Evolutionary conservation across 2,888 invertebrate species (phyloP), one percentile per base, ranked within the genome.

Genomic region (Eubasilissa splendida): DNA sequence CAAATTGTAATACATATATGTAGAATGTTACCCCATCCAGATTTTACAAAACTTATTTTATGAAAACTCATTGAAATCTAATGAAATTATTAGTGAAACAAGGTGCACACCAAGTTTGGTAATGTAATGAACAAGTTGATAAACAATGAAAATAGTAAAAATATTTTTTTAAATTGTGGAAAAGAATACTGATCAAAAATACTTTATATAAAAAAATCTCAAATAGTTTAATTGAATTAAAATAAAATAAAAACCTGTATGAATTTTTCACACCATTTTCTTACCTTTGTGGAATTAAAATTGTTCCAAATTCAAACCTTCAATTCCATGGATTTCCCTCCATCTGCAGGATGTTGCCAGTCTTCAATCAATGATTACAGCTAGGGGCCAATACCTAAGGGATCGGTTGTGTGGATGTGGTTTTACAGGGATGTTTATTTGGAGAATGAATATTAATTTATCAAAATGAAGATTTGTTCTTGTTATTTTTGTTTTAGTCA

Each of bases 241-340:
- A 5, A 63, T 63, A 33, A 33, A 63, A 63, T 31, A 63, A 22
- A 63, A 63, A 63, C 63, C 63, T 63, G 63, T 11, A 31, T 4
- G 63, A 63, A 8, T 33, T 33, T 33, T 10, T 4, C 53, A 70
- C 53, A 56, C 33, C 33, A 11, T n/a, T n/a, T 7, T 56, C 71
- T 73, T 73, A 73, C 71, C 71, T 73, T 73, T 54, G 12, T 22
- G 68, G 52, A 68, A 52, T 14, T 7, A 42, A 42, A 42, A n/a
- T n/a, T 8, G 10, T 65, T 42, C 33, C 10, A 65, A 65, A 58
- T 73, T 71, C 71, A 73, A 73, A 73, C 71, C 71, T 73, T n/a
- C 22, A 56, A 56, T 73, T 73, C 71, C 71, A 73, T 73, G 56
- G 56, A 73, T 58, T 73, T 73, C 56, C 56, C 31, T 58, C 71